Evolutionary conservation across 2,113 vertebrate genomes (phyloP), one percentile per base, ranked within the genome.

Genomic region (Dasypus novemcinctus): DNA sequence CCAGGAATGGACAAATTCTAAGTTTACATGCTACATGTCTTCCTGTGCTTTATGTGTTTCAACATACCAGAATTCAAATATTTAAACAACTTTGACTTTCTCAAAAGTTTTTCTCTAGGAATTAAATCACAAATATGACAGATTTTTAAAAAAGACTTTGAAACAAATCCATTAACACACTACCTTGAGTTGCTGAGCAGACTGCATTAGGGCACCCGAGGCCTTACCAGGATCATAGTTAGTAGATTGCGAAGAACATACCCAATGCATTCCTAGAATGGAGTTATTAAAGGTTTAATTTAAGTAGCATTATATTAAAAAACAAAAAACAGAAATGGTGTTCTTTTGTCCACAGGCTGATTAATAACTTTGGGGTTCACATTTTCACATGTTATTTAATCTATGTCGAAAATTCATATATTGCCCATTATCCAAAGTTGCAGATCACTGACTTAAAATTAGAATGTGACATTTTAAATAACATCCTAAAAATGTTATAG

Each of bases 401-500:
- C 36, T 1, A 0, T 80, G 31, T 83, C 84, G 93, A 76, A 94
- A 54, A 90, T 52, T 86, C 49, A 7, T 36, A 74, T 63, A 59
- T 11, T 94, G 36, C 74, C 84, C 88, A 97, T 98, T 97, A 94
- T 33, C 87, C 17, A 91, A 78, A 84, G 83, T 63, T 95, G 14
- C 43, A 97, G 81, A 88, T 84, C 41, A 95, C 91, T 90, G 94
- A 54, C 81, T 98, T 95, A 84, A 96, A 97, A 76, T 90, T 82
- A 87, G n/a, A 64, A 91, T 92, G 91, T 96, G 17, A 38, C n/a
- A 96, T 97, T 97, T 95, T 82, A 93, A 96, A 97, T 97, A 41
- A 86, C 76, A 21, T 75, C 80, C 49, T 27, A 0, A 69, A 95
- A 95, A 87, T 91, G 52, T 86, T 95, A 74, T 71, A 72, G 13